Evolutionary conservation across 2,113 vertebrate species (phyloP).

Genomic region (Xiphophorus couchianus): DNA sequence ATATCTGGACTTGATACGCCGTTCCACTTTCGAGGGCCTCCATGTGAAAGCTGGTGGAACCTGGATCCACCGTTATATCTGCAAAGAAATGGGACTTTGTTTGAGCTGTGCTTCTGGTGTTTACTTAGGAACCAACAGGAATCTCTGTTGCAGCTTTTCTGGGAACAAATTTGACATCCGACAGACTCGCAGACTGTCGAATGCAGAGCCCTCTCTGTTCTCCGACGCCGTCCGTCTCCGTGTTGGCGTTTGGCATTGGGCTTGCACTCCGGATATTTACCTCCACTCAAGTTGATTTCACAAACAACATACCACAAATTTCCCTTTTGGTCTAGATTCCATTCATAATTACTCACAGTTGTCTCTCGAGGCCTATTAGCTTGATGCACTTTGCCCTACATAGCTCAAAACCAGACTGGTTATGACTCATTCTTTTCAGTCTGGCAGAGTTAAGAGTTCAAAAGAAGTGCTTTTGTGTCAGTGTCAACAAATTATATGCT

Average conservation of each 20-base stretch:
- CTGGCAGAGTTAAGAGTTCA: neutral
- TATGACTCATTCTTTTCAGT: neutral
- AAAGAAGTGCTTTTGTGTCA: neutral
- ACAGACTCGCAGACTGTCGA: no score
- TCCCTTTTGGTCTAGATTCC: neutral
- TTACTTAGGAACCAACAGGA: neutral
- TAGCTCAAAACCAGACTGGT: neutral
- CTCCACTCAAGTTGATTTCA: neutral
- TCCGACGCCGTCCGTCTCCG: no score
- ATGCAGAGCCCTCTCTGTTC: no score
- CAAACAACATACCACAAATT: neutral
- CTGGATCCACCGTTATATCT: conserved; percentile 77
- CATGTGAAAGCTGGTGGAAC: conserved; percentile 60
- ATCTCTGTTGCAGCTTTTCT: neutral
- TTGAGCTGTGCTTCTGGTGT: neutral
- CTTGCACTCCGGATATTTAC: neutral
- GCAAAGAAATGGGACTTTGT: conserved; percentile 16
- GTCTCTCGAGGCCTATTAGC: neutral
- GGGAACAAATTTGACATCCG: neutral
- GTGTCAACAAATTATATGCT: neutral
- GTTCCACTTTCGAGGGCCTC: conserved; percentile 64
- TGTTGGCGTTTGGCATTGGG: no score
- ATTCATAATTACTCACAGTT: neutral
- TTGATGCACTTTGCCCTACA: neutral
- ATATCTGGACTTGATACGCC: conserved; percentile 74